Percentiles rank a stretch among this genome's conserved stretches.
Evolutionary conservation across 2,113 vertebrate species (phyloP).

Genomic region (Athene cunicularia): DNA sequence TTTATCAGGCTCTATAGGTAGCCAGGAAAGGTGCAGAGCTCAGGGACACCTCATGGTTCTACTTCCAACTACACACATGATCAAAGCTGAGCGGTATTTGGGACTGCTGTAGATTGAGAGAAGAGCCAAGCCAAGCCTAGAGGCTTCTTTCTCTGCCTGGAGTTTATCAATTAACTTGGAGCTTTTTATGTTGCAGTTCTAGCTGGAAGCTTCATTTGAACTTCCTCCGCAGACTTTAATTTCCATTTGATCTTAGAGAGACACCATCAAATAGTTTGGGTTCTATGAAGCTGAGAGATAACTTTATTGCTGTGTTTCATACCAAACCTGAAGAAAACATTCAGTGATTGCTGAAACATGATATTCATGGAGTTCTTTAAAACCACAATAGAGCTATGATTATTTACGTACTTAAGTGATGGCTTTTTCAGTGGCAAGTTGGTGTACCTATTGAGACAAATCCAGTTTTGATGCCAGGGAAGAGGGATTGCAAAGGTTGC

Average conservation of each 20-base stretch:
- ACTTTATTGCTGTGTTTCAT: constrained; percentile 53
- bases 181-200: constrained; percentile 57
- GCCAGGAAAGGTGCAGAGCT: neutral
- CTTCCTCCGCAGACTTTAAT: constrained; percentile 66
- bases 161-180: constrained; percentile 66
- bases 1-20: neutral
- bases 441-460: constrained; percentile 27
- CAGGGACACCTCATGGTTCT: neutral
- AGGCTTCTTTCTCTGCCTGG: constrained; percentile 61
- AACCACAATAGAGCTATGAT: constrained; percentile 52
- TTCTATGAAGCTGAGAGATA: constrained; percentile 45
- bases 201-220: constrained; percentile 69
- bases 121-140: constrained; percentile 54
- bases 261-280: constrained; percentile 61
- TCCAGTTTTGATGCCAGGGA: neutral
- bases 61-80: neutral
- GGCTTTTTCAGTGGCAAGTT: constrained; percentile 33
- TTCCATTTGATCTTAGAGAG: constrained; percentile 64
- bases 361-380: constrained; percentile 20
- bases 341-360: constrained; percentile 39
- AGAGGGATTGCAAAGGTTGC: constrained; percentile 1
- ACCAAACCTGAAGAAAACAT: constrained; percentile 53
- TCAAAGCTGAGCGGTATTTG: neutral
- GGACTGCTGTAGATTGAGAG: constrained; percentile 20
- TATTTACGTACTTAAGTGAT: constrained; percentile 31